Conservation (phyloP, 2,888 invertebrate species). For the Margaritifera margaritifera region DNA sequence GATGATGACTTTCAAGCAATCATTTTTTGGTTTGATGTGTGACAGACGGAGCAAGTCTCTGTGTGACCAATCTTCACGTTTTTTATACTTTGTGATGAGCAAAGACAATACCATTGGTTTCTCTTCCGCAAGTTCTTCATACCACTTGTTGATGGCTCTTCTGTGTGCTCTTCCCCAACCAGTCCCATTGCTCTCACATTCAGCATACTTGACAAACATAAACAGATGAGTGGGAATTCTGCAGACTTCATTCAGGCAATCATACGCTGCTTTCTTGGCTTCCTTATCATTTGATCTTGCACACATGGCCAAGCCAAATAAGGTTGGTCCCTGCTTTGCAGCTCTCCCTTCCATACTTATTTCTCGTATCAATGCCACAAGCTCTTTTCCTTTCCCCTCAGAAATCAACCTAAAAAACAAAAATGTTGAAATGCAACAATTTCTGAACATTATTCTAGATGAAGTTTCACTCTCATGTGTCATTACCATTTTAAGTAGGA, state of each 20-base stretch:
- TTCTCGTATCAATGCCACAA: conserved; percentile 62
- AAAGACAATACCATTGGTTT: conserved; percentile 76
- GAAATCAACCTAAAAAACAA: conserved; percentile 60
- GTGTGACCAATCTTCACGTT: conserved; percentile 82
- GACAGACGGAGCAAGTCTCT: conserved; percentile 78
- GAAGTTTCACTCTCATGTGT: too few species aligned
- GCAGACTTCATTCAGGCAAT: conserved; percentile 77
- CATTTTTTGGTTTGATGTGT: conserved; percentile 47
- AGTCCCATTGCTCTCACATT: conserved; percentile 66
- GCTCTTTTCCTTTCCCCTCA: conserved; percentile 60
- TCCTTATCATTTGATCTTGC: conserved; percentile 73
- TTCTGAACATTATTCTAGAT: too few species aligned
- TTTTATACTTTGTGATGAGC: conserved; percentile 79
- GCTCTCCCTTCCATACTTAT: conserved; percentile 69
- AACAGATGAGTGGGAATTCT: conserved; percentile 80
- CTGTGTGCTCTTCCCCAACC: conserved; percentile 81
- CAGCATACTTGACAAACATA: conserved; percentile 78
- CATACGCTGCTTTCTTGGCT: conserved; percentile 77
- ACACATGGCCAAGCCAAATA: conserved; percentile 80
- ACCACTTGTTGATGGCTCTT: conserved; percentile 81
- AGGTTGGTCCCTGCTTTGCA: conserved; percentile 73
- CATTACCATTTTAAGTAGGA: too few species aligned
- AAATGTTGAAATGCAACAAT: too few species aligned
- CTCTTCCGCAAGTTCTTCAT: conserved; percentile 64
- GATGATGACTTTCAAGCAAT: conserved; percentile 41